These are phyloP conservation scores for Saccostrea glomerata DNA, from an alignment of 1,140 invertebrate species.

Conservation along the genomic window DNA sequence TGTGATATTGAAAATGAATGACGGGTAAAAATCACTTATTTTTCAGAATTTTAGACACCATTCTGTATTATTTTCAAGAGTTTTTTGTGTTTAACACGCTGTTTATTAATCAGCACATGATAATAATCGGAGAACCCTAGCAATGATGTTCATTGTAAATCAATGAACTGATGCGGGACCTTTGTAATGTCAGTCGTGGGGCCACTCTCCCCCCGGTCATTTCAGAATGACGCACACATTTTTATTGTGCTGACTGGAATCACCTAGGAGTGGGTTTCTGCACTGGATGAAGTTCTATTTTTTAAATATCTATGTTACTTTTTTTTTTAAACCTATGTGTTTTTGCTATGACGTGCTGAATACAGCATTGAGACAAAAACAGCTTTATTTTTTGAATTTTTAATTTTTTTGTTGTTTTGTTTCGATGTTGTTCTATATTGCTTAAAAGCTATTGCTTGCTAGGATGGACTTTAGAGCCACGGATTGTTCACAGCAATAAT, in stretches of 20 bases:
- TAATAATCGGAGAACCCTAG: background rate
- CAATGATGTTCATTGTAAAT: background rate
- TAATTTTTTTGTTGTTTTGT: background rate
- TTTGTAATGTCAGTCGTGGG: background rate
- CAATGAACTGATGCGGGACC: background rate
- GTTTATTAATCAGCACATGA: background rate
- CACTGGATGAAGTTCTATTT: background rate
- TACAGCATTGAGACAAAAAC: slow-evolving; percentile 5
- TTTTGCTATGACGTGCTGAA: slow-evolving; percentile 18
- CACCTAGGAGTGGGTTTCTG: background rate
- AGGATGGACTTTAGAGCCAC: background rate
- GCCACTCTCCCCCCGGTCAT: background rate
- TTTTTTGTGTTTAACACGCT: background rate
- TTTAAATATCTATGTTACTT: background rate
- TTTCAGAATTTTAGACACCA: slow-evolving; percentile 7
- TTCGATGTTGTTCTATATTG: background rate
- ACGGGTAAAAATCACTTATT: background rate
- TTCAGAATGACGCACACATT: slow-evolving; percentile 4
- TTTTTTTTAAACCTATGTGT: background rate
- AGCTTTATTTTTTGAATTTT: background rate
- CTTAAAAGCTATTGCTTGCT: background rate
- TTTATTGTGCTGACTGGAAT: background rate
- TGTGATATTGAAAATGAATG: too few species aligned
- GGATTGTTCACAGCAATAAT: background rate
- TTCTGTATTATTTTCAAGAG: background rate